phyloP scores from a whole-genome alignment of 2,113 vertebrate genomes.

The Passer domesticus region DNA sequence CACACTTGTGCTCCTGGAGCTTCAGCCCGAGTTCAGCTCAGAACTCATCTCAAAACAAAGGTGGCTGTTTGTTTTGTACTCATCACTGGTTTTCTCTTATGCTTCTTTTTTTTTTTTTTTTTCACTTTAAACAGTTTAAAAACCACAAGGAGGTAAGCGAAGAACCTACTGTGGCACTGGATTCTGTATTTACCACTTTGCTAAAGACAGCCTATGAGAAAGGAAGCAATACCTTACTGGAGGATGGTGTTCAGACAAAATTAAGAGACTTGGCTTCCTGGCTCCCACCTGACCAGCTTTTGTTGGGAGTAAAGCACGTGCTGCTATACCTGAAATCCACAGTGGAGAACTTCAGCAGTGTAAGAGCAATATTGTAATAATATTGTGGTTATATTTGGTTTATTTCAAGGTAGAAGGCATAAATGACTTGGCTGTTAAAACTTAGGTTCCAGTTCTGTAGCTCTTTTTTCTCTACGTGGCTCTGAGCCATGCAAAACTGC shows the following conservation, averaged over 20 bases:
- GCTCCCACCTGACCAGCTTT: slow-evolving; percentile 65
- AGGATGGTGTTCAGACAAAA: slow-evolving; percentile 32
- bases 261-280: slow-evolving; percentile 58
- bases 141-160: not conserved
- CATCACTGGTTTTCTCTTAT: not conserved
- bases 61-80: not conserved
- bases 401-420: not conserved
- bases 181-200: slow-evolving; percentile 64
- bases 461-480: not conserved
- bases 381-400: not conserved
- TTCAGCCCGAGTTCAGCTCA: fast-evolving
- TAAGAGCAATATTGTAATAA: slow-evolving; percentile 45
- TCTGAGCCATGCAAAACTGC: not conserved
- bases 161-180: not conserved
- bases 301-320: slow-evolving; percentile 78
- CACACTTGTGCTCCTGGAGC: not conserved
- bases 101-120: not conserved
- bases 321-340: slow-evolving; percentile 85
- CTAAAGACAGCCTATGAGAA: slow-evolving; percentile 77
- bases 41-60: not conserved
- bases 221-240: slow-evolving; percentile 27
- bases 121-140: slow-evolving; percentile 68
- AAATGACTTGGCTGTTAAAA: not conserved
- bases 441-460: not conserved
- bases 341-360: slow-evolving; percentile 81